Evolutionary conservation across 1,140 invertebrate species (phyloP), one percentile per base, ranked within the genome.

Genomic region (Chrysoperla carnea): DNA sequence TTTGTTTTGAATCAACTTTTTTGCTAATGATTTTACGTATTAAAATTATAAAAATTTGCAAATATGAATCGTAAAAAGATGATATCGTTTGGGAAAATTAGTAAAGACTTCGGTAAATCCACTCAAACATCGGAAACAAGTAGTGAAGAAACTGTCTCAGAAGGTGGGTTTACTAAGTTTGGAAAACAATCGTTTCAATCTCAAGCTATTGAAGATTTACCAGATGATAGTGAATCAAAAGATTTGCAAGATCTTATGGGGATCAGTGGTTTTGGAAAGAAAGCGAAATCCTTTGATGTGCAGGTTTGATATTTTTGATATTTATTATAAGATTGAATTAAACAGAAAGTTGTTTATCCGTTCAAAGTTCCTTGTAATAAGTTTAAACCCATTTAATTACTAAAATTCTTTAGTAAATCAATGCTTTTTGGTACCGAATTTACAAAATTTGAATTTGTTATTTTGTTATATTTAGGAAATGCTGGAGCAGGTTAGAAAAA

Each of bases 231-330:
- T 17, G 79, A 83, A 53, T 68, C 58, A 15, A 69, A 77, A 47
- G 69, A 75, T 45, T 59, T 83, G 0, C 67, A 82, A 47, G 62
- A 75, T 46, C 58, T 82, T 0, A 84, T 84, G 79, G 81, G 81
- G 1, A 78, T 84, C 40, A 71, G 72, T 38, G 69, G 73, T 8
- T 85, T 85, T 57, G 81, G 81, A 1, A 81, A 82, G 47, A 84
- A 83, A 52, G 80, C 80, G 1, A 81, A 82, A 55, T 70, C 72
- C 8, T 83, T 82, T 51, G 72, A 84, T 51, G 66, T 85, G 2
- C 66, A 77, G 51, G 70, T 70, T 41, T 4, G 36, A 39, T 14
- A 13, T 29, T 45, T 43, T 43, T 38, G 35, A 23, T 40, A 17
- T 31, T 36, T 36, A 36, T 28, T 12, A 11, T 31, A n/a, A 36